phyloP scores from a whole-genome alignment of 2,888 invertebrate genomes.

The Lissonota sp. region DNA sequence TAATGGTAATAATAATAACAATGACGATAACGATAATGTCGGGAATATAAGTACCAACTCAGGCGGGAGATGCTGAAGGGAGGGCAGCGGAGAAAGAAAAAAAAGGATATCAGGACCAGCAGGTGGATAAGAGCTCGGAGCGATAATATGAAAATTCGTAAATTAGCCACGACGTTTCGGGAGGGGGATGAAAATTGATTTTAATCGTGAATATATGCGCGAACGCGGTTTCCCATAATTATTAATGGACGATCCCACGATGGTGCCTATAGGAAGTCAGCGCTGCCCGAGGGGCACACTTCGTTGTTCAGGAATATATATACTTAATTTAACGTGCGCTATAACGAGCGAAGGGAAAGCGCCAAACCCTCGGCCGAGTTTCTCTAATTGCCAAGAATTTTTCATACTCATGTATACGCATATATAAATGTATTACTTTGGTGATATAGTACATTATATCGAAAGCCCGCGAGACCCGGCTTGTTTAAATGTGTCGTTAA shows the following conservation, averaged over 20 bases:
- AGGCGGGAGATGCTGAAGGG: conserved; percentile 31
- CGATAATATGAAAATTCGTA: conserved; percentile 68
- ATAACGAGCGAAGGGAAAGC: conserved; percentile 60
- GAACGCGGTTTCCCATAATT: conserved; percentile 67
- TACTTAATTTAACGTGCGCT: background rate
- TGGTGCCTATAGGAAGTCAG: conserved; percentile 31
- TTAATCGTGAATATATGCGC: conserved; percentile 67
- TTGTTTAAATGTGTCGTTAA: conserved; percentile 71
- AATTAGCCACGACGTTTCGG: conserved; percentile 64
- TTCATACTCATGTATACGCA: conserved; percentile 63
- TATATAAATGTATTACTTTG: conserved; percentile 41
- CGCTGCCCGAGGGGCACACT: conserved; percentile 21
- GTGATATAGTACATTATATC: conserved; percentile 72
- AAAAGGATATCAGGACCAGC: conserved; percentile 33
- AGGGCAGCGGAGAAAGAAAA: conserved; percentile 27
- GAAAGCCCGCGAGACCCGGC: conserved; percentile 63
- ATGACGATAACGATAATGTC: conserved; percentile 37
- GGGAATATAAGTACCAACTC: conserved; percentile 22
- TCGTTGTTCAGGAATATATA: conserved; percentile 27
- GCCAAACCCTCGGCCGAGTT: conserved; percentile 38
- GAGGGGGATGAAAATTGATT: conserved; percentile 70
- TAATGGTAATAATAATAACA: conserved; percentile 40
- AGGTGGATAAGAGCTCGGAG: conserved; percentile 48
- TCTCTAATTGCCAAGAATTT: conserved; percentile 78
- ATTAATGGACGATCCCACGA: conserved; percentile 69